Evolutionary conservation across 2,113 vertebrate species (phyloP).

Genomic region (Percopsis transmontana): DNA sequence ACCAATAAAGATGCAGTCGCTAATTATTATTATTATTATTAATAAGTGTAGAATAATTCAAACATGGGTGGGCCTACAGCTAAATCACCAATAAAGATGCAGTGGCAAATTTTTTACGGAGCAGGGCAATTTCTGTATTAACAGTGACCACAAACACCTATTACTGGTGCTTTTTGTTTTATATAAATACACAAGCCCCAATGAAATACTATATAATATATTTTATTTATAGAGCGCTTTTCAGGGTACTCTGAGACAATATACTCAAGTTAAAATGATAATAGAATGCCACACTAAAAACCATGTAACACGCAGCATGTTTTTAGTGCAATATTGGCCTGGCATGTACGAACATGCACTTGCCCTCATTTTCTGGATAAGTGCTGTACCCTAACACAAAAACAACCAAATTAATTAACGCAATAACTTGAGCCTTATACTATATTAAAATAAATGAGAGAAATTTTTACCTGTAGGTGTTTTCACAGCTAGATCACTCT

Average conservation of each 20-base stretch:
- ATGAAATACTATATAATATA: too few species aligned
- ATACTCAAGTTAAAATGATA: too few species aligned
- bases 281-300: too few species aligned
- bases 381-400: too few species aligned
- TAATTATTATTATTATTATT: not conserved
- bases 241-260: too few species aligned
- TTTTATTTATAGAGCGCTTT: too few species aligned
- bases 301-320: too few species aligned
- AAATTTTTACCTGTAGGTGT: constrained; percentile 53
- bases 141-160: not conserved
- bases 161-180: not conserved
- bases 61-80: not conserved
- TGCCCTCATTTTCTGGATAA: not conserved
- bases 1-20: not conserved
- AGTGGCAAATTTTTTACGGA: too few species aligned
- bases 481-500: constrained; percentile 62
- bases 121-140: too few species aligned
- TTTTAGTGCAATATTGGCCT: too few species aligned
- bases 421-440: too few species aligned
- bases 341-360: constrained; percentile 52
- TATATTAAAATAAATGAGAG: too few species aligned
- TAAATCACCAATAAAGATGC: not conserved
- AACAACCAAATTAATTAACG: not conserved
- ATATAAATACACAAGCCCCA: constrained; percentile 30
- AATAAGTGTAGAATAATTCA: not conserved